These are phyloP conservation scores for Vidua chalybeata DNA, from an alignment of 2,113 vertebrate species.

Conservation along the genomic window DNA sequence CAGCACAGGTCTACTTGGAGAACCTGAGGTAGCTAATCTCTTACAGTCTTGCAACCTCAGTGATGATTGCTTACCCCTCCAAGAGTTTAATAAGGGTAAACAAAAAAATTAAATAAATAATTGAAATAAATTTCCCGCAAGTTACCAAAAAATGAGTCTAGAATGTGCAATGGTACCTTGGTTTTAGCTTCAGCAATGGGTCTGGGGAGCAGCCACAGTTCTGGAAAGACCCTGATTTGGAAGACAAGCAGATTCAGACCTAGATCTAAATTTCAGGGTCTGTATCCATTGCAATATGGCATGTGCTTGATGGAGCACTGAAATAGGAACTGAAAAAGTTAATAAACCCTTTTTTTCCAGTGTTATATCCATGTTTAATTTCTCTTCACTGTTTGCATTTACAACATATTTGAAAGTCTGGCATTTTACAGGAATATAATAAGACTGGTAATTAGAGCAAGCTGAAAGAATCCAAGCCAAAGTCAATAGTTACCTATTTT, in stretches of 20 bases:
- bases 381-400: background rate
- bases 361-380: background rate
- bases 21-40: background rate
- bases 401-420: background rate
- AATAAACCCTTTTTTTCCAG: background rate
- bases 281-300: background rate
- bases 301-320: background rate
- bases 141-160: background rate
- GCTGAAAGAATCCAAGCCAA: conserved; percentile 2
- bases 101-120: background rate
- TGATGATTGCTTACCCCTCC: background rate
- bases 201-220: background rate
- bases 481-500: background rate
- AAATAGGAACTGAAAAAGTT: background rate
- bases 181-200: background rate
- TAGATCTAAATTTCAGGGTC: background rate
- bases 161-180: background rate
- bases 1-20: background rate
- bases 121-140: background rate
- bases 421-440: conserved; percentile 14
- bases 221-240: background rate
- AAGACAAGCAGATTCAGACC: background rate
- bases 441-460: conserved; percentile 25
- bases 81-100: background rate
- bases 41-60: background rate